These are phyloP conservation scores for Melitaea athalia DNA, from an alignment of 2,888 invertebrate species.

Conservation along the genomic window DNA sequence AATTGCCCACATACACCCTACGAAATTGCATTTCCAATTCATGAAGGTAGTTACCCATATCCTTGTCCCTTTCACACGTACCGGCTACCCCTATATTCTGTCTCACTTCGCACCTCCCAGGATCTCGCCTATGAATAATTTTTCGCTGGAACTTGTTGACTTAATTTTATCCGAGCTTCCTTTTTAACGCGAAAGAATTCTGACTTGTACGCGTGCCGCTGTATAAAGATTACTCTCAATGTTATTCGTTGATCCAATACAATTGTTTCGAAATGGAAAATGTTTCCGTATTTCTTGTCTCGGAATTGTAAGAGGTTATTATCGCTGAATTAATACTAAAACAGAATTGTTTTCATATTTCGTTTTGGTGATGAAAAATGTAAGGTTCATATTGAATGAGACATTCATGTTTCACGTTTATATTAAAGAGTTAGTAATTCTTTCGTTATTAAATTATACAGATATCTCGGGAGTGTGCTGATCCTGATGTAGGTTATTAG, in stretches of 20 bases:
- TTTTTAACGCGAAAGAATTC: constrained; percentile 41
- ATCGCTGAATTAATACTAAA: not conserved
- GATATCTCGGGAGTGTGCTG: no score
- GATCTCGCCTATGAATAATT: constrained; percentile 78
- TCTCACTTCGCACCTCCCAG: constrained; percentile 48
- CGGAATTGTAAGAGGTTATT: not conserved
- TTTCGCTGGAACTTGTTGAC: constrained; percentile 75
- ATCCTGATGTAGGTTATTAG: no score
- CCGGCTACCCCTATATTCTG: constrained; percentile 30
- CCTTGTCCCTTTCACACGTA: constrained; percentile 40
- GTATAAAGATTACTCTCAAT: constrained; percentile 40
- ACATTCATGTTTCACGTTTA: no score
- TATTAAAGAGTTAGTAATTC: no score
- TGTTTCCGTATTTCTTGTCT: not conserved
- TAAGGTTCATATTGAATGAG: not conserved
- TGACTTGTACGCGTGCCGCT: constrained; percentile 36
- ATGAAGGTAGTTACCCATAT: constrained; percentile 71
- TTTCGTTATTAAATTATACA: no score
- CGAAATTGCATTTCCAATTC: constrained; percentile 82
- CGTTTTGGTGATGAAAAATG: no score
- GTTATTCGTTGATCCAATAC: constrained; percentile 24
- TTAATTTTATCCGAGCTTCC: constrained; percentile 78
- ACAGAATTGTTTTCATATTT: no score
- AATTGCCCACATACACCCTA: constrained; percentile 68
- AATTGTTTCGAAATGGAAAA: constrained; percentile 20